Conservation (phyloP, 2,113 vertebrate species). For the Petroica traversi region DNA sequence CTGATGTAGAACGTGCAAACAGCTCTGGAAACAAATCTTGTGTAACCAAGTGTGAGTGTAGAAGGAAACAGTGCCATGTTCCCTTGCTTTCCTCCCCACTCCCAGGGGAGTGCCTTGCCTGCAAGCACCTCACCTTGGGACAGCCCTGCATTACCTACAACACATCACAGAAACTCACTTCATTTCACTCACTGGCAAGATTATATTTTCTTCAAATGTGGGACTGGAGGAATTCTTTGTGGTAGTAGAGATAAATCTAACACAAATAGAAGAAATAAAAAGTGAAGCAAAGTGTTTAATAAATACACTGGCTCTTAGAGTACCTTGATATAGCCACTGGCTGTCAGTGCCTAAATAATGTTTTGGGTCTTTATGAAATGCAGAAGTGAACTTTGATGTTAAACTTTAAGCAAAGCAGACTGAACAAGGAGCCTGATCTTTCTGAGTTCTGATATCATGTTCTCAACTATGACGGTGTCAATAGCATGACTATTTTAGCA, state of each 20-base stretch:
- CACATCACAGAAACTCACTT: background rate
- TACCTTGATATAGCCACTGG: background rate
- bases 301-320: background rate
- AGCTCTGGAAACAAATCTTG: background rate
- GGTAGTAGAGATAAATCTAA: background rate
- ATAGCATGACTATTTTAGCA: background rate
- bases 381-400: background rate
- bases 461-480: background rate
- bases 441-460: background rate
- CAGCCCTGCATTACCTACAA: background rate
- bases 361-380: background rate
- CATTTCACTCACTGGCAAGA: background rate
- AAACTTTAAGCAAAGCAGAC: background rate
- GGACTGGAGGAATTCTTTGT: background rate
- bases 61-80: background rate
- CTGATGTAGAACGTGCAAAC: background rate
- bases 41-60: fast-evolving
- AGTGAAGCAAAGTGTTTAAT: background rate
- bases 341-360: background rate
- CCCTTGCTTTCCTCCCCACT: background rate
- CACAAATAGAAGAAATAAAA: background rate
- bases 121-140: background rate
- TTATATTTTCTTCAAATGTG: background rate
- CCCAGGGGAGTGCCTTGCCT: background rate
- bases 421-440: background rate